phyloP scores from a whole-genome alignment of 2,797 vertebrate species.

The Cuniculus paca region DNA sequence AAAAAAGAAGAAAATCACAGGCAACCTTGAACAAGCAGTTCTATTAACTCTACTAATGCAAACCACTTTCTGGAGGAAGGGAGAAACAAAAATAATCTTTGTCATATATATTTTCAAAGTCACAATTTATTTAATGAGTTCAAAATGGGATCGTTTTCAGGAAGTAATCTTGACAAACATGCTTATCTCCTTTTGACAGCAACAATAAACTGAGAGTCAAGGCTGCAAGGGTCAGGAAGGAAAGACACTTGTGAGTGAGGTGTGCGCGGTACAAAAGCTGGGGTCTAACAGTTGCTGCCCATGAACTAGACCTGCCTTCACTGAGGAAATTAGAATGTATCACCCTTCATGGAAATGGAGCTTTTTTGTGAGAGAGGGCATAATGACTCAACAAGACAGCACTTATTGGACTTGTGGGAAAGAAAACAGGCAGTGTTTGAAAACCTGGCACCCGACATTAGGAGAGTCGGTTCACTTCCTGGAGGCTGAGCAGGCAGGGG shows the following conservation, averaged over 20 bases:
- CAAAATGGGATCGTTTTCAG: conserved; percentile 70
- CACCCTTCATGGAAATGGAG: neutral
- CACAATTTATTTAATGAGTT: conserved; percentile 77
- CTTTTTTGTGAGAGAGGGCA: conserved; percentile 52
- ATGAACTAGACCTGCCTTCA: conserved; percentile 50
- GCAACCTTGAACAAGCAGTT: conserved; percentile 53
- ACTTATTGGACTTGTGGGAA: conserved; percentile 79
- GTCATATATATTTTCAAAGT: conserved; percentile 67
- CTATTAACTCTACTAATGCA: conserved; percentile 65
- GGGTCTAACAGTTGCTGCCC: conserved; percentile 21
- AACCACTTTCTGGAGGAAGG: conserved; percentile 53
- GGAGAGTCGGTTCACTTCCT: conserved; percentile 15
- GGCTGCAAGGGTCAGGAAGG: conserved; percentile 32
- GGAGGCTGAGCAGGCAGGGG: conserved; percentile 8
- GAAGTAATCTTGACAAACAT: conserved; percentile 76
- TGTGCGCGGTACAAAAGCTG: neutral
- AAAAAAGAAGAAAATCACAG: neutral
- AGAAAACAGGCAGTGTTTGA: conserved; percentile 82
- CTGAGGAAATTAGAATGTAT: neutral
- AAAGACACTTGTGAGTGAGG: neutral
- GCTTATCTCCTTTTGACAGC: conserved; percentile 75
- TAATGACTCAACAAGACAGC: conserved; percentile 80
- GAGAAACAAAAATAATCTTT: conserved; percentile 36
- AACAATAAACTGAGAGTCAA: conserved; percentile 76
- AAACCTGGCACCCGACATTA: neutral